Percentiles rank a stretch among this genome's conserved stretches.
Conservation (phyloP, 2,113 vertebrate genomes). For the Paracanthobrama guichenoti region DNA sequence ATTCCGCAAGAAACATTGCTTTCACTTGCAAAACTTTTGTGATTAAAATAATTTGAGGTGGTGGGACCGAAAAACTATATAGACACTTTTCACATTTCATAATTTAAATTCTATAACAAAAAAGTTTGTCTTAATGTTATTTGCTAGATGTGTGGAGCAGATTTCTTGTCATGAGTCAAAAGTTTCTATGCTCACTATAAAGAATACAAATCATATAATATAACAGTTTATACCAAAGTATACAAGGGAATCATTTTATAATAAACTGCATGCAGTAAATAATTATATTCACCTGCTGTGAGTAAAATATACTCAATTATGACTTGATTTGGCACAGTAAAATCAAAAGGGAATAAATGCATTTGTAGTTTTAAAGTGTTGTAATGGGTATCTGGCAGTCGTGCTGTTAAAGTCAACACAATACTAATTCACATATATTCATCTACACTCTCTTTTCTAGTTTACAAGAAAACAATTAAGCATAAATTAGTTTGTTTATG, state of each 20-base stretch:
- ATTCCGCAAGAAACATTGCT: not conserved
- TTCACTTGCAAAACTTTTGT: not conserved
- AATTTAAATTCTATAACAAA: no score
- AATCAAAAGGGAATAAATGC: slow-evolving; percentile 18
- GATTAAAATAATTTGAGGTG: not conserved
- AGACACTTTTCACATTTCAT: no score
- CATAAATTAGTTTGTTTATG: slow-evolving; percentile 9
- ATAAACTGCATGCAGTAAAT: slow-evolving; percentile 10
- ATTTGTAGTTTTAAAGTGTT: slow-evolving; percentile 9
- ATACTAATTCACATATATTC: slow-evolving; percentile 23
- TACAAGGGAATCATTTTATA: not conserved
- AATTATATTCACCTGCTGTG: slow-evolving; percentile 24
- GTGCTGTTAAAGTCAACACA: slow-evolving; percentile 19
- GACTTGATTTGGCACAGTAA: slow-evolving; percentile 16
- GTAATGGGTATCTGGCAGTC: slow-evolving; percentile 1
- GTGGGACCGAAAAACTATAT: not conserved
- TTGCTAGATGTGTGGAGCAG: not conserved
- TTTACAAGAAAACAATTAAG: slow-evolving; percentile 25
- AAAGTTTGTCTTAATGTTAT: not conserved
- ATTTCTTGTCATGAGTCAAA: not conserved
- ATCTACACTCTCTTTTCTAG: not conserved
- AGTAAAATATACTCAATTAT: not conserved
- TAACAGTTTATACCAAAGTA: not conserved
- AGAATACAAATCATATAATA: not conserved
- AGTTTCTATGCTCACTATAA: not conserved